Conservation (phyloP, 2,797 vertebrate species). For the Lacerta viridis region DNA sequence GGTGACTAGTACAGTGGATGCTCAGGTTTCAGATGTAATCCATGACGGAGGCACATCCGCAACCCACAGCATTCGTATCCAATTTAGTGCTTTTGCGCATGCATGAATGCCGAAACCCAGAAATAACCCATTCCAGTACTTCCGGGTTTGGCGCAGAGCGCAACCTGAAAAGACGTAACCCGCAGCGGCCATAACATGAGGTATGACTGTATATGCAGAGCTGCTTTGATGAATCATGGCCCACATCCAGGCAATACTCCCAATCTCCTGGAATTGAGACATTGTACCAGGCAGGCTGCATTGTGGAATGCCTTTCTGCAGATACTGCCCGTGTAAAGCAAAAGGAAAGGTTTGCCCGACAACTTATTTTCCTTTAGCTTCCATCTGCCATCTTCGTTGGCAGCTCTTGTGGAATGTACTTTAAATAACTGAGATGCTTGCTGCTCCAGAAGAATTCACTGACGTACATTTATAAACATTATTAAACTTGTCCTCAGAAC, state of each 20-base stretch:
- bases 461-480: slow-evolving; percentile 42
- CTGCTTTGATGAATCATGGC: slow-evolving; percentile 47
- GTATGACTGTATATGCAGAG: slow-evolving; percentile 20
- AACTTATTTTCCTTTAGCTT: slow-evolving; percentile 59
- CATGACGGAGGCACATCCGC: no score
- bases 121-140: no score
- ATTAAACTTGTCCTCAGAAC: slow-evolving; percentile 57
- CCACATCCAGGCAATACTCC: slow-evolving; percentile 25
- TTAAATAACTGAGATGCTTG: slow-evolving; percentile 72
- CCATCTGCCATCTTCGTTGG: slow-evolving; percentile 64
- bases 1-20: slow-evolving; percentile 13
- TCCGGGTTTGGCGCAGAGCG: no score
- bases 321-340: slow-evolving; percentile 46
- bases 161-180: no score
- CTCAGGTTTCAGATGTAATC: no score
- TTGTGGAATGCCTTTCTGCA: not conserved
- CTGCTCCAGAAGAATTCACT: slow-evolving; percentile 61
- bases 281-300: slow-evolving; percentile 23
- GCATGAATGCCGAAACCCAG: no score
- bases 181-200: no score
- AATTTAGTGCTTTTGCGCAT: no score
- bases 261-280: slow-evolving; percentile 28
- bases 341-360: slow-evolving; percentile 47
- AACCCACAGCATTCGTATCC: no score
- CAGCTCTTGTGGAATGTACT: slow-evolving; percentile 61